Evolutionary conservation across 2,888 invertebrate species (phyloP).

Genomic region (Resseliella maxima): DNA sequence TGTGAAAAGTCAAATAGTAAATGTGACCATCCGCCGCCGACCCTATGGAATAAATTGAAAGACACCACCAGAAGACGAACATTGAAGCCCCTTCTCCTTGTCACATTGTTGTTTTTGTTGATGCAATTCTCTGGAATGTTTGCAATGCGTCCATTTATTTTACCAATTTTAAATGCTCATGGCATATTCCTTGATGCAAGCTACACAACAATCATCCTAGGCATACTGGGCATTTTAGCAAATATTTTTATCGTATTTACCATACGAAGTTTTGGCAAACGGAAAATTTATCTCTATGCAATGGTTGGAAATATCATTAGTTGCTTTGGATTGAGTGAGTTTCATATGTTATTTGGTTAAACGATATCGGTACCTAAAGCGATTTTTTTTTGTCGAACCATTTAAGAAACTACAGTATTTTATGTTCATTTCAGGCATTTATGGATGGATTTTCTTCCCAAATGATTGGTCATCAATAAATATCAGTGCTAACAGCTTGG

Average conservation of each 20-base stretch:
- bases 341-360: background rate
- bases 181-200: conserved; percentile 64
- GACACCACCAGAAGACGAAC: conserved; percentile 70
- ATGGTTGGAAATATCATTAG: background rate
- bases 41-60: conserved; percentile 60
- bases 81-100: conserved; percentile 69
- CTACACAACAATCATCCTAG: conserved; percentile 68
- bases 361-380: no score
- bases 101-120: conserved; percentile 70
- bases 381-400: no score
- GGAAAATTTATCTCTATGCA: background rate
- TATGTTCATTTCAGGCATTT: background rate
- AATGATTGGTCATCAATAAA: background rate
- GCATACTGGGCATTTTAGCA: background rate
- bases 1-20: conserved; percentile 59
- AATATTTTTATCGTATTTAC: background rate
- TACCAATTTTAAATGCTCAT: conserved; percentile 69
- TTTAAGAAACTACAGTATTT: no score
- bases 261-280: background rate
- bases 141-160: conserved; percentile 71
- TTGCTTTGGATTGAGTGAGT: background rate
- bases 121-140: conserved; percentile 69
- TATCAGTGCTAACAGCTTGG: background rate
- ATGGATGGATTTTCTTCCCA: background rate
- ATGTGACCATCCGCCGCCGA: conserved; percentile 63